A percentile compares a stretch with the other conserved stretches of the same genome.
phyloP scores from a whole-genome alignment of 1,140 invertebrate species.

The Pseudomyrmex sp. region DNA sequence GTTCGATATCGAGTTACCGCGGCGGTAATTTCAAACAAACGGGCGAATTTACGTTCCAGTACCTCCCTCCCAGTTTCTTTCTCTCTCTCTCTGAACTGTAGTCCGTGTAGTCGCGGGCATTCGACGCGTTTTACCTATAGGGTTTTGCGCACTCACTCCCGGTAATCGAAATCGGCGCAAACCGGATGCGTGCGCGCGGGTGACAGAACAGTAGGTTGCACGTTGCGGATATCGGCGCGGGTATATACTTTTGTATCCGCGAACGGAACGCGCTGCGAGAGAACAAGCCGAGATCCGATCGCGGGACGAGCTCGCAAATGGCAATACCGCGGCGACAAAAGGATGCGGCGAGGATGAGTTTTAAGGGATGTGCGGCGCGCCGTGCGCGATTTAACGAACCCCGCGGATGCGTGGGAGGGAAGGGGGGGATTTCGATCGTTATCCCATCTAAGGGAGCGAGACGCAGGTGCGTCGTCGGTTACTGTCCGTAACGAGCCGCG shows the following conservation, averaged over 20 bases:
- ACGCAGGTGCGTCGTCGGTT: conserved; percentile 61
- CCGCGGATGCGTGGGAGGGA: neutral
- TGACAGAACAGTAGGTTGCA: conserved; percentile 73
- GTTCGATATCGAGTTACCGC: conserved; percentile 72
- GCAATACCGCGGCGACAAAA: conserved; percentile 63
- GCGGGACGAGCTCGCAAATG: conserved; percentile 62
- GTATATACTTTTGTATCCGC: conserved; percentile 40
- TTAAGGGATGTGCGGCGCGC: conserved; percentile 55
- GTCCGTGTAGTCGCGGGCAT: neutral
- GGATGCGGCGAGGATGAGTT: conserved; percentile 65
- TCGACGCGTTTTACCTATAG: neutral
- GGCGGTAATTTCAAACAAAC: conserved; percentile 69
- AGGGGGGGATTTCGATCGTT: conserved; percentile 63
- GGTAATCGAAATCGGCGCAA: conserved; percentile 42
- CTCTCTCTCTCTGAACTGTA: neutral
- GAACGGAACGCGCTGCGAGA: conserved; percentile 48
- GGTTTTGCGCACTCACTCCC: conserved; percentile 1
- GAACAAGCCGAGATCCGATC: conserved; percentile 67
- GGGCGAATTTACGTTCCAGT: conserved; percentile 65
- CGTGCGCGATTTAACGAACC: conserved; percentile 41
- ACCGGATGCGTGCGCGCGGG: conserved; percentile 19
- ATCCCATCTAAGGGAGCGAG: conserved; percentile 70
- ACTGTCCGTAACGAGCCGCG: conserved; percentile 43
- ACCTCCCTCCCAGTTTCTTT: conserved; percentile 14
- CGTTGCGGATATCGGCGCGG: conserved; percentile 35